A percentile compares a stretch with the other conserved stretches of the same genome.
phyloP scores from a whole-genome alignment of 2,113 vertebrate species.

The Spea bombifrons region DNA sequence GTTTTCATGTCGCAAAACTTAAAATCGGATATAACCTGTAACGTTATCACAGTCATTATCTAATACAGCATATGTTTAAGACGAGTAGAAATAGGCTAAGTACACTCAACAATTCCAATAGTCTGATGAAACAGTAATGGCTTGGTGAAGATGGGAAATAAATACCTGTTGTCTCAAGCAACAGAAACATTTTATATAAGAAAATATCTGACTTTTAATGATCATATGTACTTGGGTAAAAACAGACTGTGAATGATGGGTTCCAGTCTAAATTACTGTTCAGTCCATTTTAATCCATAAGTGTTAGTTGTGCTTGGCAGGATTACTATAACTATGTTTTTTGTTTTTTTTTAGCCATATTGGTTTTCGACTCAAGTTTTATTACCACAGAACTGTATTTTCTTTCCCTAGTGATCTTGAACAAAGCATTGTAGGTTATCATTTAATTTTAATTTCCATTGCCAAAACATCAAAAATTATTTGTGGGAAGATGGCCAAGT shows the following conservation, averaged over 20 bases:
- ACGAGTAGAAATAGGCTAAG: constrained; percentile 3
- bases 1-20: background rate
- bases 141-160: constrained; percentile 9
- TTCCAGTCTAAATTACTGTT: background rate
- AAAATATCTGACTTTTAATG: constrained; percentile 23
- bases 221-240: background rate
- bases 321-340: too few species aligned
- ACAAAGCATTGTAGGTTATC: too few species aligned
- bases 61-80: constrained; percentile 7
- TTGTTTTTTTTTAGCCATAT: too few species aligned
- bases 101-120: background rate
- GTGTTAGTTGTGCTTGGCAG: constrained; percentile 3
- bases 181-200: constrained; percentile 1
- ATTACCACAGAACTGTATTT: too few species aligned
- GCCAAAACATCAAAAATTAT: too few species aligned
- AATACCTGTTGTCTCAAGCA: constrained; percentile 8
- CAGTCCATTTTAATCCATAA: constrained; percentile 24
- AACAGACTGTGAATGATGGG: constrained; percentile 8
- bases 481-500: too few species aligned
- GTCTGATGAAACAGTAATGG: background rate
- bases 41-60: constrained; percentile 6
- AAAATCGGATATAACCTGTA: constrained; percentile 5
- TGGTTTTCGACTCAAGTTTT: too few species aligned
- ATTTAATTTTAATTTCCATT: too few species aligned
- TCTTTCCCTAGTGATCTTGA: too few species aligned